Evolutionary conservation across 2,888 invertebrate genomes (phyloP).

Genomic region (Tolmerus cingulatus): DNA sequence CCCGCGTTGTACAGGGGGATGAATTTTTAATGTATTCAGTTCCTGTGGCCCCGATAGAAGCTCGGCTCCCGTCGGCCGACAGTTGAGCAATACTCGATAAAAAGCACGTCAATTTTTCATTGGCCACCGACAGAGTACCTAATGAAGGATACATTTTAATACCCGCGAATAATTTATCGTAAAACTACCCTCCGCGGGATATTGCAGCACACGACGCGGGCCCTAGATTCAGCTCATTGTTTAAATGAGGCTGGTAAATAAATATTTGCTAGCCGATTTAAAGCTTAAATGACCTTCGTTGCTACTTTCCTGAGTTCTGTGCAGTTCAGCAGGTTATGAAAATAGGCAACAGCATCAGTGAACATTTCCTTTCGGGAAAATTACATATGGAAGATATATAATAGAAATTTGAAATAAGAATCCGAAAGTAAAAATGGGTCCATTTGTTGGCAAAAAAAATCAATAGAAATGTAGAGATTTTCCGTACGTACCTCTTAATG

Average conservation of each 20-base stretch:
- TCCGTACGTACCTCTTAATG: neutral
- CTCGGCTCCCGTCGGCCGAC: neutral
- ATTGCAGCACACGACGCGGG: neutral
- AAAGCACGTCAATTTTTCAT: neutral
- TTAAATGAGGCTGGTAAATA: neutral
- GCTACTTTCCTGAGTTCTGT: no score
- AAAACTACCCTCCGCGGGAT: neutral
- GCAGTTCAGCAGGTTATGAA: no score
- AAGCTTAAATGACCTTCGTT: neutral
- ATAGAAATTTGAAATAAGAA: no score
- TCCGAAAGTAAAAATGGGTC: no score
- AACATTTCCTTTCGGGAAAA: no score
- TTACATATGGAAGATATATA: no score
- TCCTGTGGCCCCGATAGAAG: neutral
- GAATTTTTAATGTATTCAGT: slow-evolving; percentile 20
- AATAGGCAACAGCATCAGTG: no score
- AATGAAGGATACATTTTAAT: slow-evolving; percentile 20
- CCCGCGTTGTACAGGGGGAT: neutral
- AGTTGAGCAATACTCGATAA: neutral
- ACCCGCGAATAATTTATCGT: neutral
- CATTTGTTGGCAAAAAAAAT: neutral
- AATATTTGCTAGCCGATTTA: neutral
- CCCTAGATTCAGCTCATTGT: neutral
- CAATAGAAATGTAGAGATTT: neutral
- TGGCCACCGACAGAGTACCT: neutral